Base-by-base conservation (phyloP, 2,888 invertebrate species). In the Nephrotoma flavescens region DNA sequence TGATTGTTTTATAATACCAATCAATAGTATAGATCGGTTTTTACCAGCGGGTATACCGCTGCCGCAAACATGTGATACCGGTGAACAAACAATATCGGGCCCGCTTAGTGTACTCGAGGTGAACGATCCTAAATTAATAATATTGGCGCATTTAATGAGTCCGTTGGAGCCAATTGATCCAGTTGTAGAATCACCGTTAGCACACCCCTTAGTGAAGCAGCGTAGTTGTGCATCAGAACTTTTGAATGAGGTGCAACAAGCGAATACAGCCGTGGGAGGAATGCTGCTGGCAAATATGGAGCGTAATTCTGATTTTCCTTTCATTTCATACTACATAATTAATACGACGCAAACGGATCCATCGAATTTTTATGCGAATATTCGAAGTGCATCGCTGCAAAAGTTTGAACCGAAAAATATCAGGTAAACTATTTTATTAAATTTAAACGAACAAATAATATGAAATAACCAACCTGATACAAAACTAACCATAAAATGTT, bases 1-100 rank as follows among this genome's bases (percentile, higher is more conserved):
- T 89, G 97, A 97, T 93, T 97, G 97, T 92, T 97, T 97, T 92
- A 97, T 97, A 91, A 97, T 97, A 91, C 97, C 97, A 6, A 96
- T 97, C 86, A 96, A 97, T 89, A 96, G 96, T 90, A 93, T 97
- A 89, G 96, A 96, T 91, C 93, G 97, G 89, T 97, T 97, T 92
- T 93, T 97, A 89, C 97, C 97, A 88, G 97, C 96, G 88, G 97
- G 97, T 89, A 96, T 97, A 88, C 96, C 97, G 92, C 90, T 94
- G 86, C 94, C 95, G 90, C 93, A 94, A 88, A 93, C 95, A 89
- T 94, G 94, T 85, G 94, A 94, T 87, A 93, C 94, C 89, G 71
- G 71, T 4, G 95, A 95, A 89, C 90, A 90, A 41, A 87, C 88
- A 87, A 89, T 87, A 87, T 88, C 89, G 42, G 91, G 94, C 90